These are phyloP conservation scores for Cyclargus thomasi DNA, from an alignment of 1,140 invertebrate species.

Conservation along the genomic window DNA sequence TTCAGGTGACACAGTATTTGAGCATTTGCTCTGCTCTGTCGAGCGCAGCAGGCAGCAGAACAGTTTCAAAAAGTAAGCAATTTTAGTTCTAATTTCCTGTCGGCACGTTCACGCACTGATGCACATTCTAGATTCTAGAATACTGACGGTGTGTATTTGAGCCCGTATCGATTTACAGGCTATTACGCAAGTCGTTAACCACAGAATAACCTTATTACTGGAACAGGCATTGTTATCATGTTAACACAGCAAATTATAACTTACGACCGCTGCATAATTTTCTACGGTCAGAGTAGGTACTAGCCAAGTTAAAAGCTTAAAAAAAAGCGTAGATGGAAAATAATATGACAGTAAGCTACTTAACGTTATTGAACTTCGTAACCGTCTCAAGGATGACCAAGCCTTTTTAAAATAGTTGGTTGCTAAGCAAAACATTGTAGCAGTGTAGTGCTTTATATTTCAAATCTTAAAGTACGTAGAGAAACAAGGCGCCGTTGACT, in stretches of 20 bases:
- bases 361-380: no score
- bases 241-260: background rate
- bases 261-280: background rate
- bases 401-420: background rate
- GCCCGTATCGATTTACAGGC: background rate
- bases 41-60: no score
- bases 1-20: no score
- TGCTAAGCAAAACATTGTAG: background rate
- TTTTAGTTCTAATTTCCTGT: no score
- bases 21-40: no score
- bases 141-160: background rate
- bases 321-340: no score
- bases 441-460: background rate
- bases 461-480: background rate
- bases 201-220: slow-evolving; percentile 14
- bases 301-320: no score
- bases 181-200: slow-evolving; percentile 14
- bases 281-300: no score
- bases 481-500: slow-evolving; percentile 18
- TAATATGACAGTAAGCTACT: no score
- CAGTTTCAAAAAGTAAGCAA: no score
- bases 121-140: background rate
- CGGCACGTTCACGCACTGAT: background rate
- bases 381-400: no score
- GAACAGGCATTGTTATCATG: slow-evolving; percentile 11